Evolutionary conservation across 2,113 vertebrate genomes (phyloP), one percentile per base, ranked within the genome.

Genomic region (Halichoeres trimaculatus): DNA sequence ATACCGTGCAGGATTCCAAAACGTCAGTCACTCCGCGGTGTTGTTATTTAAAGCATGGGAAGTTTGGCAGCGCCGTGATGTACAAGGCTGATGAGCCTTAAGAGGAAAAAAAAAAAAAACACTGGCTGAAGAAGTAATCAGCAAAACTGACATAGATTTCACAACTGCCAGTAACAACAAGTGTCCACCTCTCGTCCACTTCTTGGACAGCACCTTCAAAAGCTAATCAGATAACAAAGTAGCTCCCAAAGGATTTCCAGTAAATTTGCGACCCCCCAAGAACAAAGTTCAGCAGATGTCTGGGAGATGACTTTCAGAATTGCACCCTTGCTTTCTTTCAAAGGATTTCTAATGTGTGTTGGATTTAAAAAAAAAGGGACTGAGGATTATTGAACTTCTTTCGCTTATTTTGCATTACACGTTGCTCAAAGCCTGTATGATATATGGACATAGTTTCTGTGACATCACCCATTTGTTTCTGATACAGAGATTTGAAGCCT

Each of bases 1-100:
- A 51, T 38, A n/a, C 59, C 34, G 17, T 24, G 23, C 47, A 35
- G 20, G 67, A 81, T 26, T 88, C 85, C 83, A 85, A 89, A 35
- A 73, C 38, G 83, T 84, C 81, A 88, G 16, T 89, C 77, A 87
- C 24, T 55, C 63, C 8, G 19, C 26, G 3, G 55, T 14, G n/a
- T 34, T 35, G 66, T 48, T 85, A 84, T 80, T 67, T 70, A 66
- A 36, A 80, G 23, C 70, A 76, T 58, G 76, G 23, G 63, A 80
- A 47, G 30, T 61, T 57, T 68, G 69, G 73, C 78, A 61, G 51
- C 11, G 3, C 19, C 13, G 0, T 23, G 55, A 63, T 68, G 47
- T 66, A 56, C 1, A 63, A 60, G 45, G 69, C 41, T 16, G 35
- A 81, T 17, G 57, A 67, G 40, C 22, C 23, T 30, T 55, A n/a